These are phyloP conservation scores for Metopolophium dirhodum DNA, from an alignment of 1,140 invertebrate species.

Conservation along the genomic window DNA sequence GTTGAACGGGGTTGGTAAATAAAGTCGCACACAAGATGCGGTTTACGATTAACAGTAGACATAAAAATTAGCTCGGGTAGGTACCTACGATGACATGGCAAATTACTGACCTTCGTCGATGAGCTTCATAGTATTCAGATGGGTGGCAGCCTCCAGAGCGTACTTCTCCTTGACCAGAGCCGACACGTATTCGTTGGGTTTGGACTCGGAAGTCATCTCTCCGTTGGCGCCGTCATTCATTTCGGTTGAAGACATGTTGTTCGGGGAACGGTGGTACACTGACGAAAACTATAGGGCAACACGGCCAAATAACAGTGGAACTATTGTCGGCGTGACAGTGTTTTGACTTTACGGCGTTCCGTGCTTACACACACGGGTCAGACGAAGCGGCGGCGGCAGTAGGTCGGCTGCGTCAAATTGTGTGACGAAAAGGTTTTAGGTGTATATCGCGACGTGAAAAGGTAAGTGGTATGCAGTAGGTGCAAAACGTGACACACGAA, in stretches of 20 bases:
- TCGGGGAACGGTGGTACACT: no score
- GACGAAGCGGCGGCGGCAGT: not conserved
- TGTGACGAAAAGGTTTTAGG: not conserved
- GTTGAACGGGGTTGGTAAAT: not conserved
- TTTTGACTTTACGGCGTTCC: not conserved
- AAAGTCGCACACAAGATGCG: not conserved
- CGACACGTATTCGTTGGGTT: slow-evolving; percentile 77
- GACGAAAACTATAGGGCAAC: not conserved
- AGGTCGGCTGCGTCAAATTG: not conserved
- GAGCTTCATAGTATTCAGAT: slow-evolving; percentile 73
- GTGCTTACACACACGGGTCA: not conserved
- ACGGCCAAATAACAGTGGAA: not conserved
- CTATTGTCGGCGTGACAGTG: not conserved
- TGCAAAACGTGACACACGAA: not conserved
- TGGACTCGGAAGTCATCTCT: slow-evolving; percentile 65
- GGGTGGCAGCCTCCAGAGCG: slow-evolving; percentile 72
- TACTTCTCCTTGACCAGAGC: slow-evolving; percentile 78
- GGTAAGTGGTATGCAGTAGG: not conserved
- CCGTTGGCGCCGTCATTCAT: slow-evolving; percentile 27
- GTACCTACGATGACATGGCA: no score
- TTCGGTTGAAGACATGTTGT: slow-evolving; percentile 36
- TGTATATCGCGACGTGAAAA: not conserved
- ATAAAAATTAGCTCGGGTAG: not conserved
- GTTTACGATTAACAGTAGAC: not conserved
- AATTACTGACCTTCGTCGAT: slow-evolving; percentile 73